These are phyloP conservation scores for Patella ulyssiponensis DNA, from an alignment of 2,888 invertebrate genomes.

Conservation along the genomic window DNA sequence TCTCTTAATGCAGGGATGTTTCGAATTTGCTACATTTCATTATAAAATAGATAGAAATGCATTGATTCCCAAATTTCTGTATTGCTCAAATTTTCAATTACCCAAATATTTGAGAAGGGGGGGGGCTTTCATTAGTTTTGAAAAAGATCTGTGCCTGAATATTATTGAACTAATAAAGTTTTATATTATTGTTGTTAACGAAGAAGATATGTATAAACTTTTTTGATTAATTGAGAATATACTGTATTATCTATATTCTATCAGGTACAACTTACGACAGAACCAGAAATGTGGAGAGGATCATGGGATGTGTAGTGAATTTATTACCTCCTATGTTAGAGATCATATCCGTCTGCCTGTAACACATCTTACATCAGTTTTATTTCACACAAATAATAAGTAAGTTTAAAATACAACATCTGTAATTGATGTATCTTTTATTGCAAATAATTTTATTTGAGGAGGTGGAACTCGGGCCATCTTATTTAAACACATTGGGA, in stretches of 20 bases:
- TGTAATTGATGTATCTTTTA: neutral
- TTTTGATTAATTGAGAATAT: neutral
- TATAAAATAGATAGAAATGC: no score
- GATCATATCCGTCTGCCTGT: conserved; percentile 62
- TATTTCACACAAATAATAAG: conserved; percentile 55
- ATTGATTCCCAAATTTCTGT: no score
- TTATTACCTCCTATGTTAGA: conserved; percentile 51
- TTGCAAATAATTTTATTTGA: no score
- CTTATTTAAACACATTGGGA: no score
- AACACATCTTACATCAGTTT: conserved; percentile 49
- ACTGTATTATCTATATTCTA: neutral
- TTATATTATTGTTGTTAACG: neutral
- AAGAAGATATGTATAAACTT: neutral
- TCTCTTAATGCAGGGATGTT: no score
- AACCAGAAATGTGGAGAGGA: conserved; percentile 58
- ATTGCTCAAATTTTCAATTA: no score
- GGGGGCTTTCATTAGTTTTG: no score
- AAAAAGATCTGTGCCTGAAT: no score
- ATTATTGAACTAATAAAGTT: neutral
- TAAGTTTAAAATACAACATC: conserved; percentile 25
- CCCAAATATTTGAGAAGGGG: no score
- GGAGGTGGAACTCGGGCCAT: no score
- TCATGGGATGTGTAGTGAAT: conserved; percentile 53
- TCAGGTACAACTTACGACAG: conserved; percentile 47
- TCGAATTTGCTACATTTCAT: no score